These are phyloP conservation scores for Agelas oroides DNA, from an alignment of 37 sponge, comb jelly and placozoan genomes.

Conservation along the genomic window DNA sequence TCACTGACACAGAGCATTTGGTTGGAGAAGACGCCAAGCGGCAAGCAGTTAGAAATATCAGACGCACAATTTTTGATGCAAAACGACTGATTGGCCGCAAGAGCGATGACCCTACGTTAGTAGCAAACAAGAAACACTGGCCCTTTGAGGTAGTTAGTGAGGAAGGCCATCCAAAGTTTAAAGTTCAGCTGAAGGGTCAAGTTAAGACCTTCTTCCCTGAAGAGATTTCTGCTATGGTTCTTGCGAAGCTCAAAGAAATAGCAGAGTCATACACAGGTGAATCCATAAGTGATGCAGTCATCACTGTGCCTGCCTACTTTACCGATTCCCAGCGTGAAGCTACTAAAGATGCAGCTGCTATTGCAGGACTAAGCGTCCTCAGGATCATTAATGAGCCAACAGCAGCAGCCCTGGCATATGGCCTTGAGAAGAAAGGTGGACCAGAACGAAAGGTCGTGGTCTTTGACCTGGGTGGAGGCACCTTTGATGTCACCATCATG, in stretches of 20 bases:
- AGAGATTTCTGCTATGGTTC: constrained; percentile 98
- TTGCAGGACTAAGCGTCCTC: constrained; percentile 91
- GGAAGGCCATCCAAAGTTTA: constrained; percentile 85
- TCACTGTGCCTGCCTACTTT: constrained; percentile 98
- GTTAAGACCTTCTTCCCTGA: constrained; percentile 93
- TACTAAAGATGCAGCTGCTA: constrained; percentile 95
- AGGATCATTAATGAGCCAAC: constrained; percentile 98
- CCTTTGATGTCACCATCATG: constrained; percentile 93
- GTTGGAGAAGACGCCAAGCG: constrained; percentile 97
- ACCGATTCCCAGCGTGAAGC: constrained; percentile 98
- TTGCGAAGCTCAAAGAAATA: constrained; percentile 96
- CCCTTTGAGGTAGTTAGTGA: constrained; percentile 90
- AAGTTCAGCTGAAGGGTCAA: constrained; percentile 90
- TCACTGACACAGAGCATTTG: constrained; percentile 94
- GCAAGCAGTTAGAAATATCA: constrained; percentile 93
- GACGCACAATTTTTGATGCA: constrained; percentile 95
- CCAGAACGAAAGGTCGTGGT: constrained; percentile 87
- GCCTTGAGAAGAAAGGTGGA: constrained; percentile 90
- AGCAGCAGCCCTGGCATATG: constrained; percentile 97
- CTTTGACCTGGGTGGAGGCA: constrained; percentile 96
- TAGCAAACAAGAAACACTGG: constrained; percentile 93
- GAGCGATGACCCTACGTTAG: constrained; percentile 80
- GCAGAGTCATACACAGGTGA: constrained; percentile 97
- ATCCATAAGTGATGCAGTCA: constrained; percentile 85
- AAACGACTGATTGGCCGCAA: constrained; percentile 94